A percentile compares a stretch with the other conserved stretches of the same genome.
These are phyloP conservation scores for Trachymyrmex septentrionalis DNA, from an alignment of 1,140 invertebrate genomes.

Conservation along the genomic window DNA sequence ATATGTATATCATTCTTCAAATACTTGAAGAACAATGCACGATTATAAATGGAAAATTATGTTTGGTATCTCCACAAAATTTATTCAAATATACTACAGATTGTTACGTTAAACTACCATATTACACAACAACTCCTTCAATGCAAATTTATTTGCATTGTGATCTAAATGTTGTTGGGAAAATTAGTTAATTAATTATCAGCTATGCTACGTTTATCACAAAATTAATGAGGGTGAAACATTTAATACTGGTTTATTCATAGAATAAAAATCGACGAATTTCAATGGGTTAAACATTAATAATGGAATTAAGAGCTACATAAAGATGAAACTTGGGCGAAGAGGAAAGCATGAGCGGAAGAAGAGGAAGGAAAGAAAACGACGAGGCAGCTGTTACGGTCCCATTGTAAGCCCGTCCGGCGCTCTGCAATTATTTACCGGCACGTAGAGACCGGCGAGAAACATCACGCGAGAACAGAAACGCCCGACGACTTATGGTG, in stretches of 20 bases:
- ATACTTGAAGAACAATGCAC: background rate
- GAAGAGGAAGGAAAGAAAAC: slow-evolving; percentile 34
- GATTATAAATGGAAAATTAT: slow-evolving; percentile 20
- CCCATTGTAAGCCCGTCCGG: slow-evolving; percentile 73
- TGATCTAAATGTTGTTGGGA: background rate
- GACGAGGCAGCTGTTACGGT: slow-evolving; percentile 68
- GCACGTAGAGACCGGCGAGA: slow-evolving; percentile 45
- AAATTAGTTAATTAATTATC: slow-evolving; percentile 40
- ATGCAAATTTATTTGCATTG: background rate
- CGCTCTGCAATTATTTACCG: slow-evolving; percentile 71
- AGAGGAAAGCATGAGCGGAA: slow-evolving; percentile 49
- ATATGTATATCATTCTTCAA: background rate
- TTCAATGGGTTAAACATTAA: slow-evolving; percentile 48
- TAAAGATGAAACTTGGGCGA: slow-evolving; percentile 61
- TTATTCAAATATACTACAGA: background rate
- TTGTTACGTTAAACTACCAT: background rate
- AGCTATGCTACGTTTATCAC: slow-evolving; percentile 50
- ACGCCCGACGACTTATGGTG: slow-evolving; percentile 59
- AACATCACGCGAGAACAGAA: slow-evolving; percentile 55
- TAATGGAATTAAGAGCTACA: slow-evolving; percentile 34
- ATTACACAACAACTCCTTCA: background rate
- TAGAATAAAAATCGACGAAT: background rate
- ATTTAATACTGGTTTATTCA: background rate
- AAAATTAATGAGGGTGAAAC: background rate
- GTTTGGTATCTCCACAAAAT: background rate